Base-by-base conservation (phyloP, 2,113 vertebrate genomes). In the Eidolon helvum region DNA sequence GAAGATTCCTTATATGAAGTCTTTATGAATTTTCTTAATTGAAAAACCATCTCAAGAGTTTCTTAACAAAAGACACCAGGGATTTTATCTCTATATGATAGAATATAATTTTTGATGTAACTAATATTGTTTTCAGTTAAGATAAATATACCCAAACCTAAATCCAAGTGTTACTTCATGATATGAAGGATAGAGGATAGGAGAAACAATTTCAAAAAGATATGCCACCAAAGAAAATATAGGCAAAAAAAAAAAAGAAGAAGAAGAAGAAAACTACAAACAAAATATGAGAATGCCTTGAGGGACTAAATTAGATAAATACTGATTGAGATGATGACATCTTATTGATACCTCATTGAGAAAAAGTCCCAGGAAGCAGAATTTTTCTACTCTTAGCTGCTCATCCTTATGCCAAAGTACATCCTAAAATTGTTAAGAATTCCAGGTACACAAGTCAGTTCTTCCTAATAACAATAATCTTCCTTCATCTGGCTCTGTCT, bases 31-130 rank as follows among this genome's bases (percentile, higher is more conserved):
- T 90, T 90, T 87, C 66, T 35, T 86, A 63, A 33, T 4, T 74
- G 35, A 87, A 91, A 80, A 97, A 61, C n/a, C 24, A 92, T 91
- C 50, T 83, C 63, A 69, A 45, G 26, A 61, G 40, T 65, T 87
- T 40, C 53, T 38, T 18, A 63, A 38, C 2, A 68, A 74, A 87
- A 78, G 22, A 40, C 4, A 91, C 38, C 7, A 75, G 48, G 15
- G 12, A 61, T 50, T 90, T 90, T 33, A 38, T 22, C 6, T 61
- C 28, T 40, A 33, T 50, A 40, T n/a, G 69, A 48, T 11, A 59
- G 57, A 40, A 43, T 2, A 50, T 21, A 11, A 59, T 35, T 84
- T 91, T 80, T 15, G 0, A 24, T 63, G 15, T 35, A 88, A 91
- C 38, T 30, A 86, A 18, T 61, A 53, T 35, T 65, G 10, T 16